A percentile compares a stretch with the other conserved stretches of the same genome.
Evolutionary conservation across 2,797 vertebrate species (phyloP).

Genomic region (Dryobates pubescens): DNA sequence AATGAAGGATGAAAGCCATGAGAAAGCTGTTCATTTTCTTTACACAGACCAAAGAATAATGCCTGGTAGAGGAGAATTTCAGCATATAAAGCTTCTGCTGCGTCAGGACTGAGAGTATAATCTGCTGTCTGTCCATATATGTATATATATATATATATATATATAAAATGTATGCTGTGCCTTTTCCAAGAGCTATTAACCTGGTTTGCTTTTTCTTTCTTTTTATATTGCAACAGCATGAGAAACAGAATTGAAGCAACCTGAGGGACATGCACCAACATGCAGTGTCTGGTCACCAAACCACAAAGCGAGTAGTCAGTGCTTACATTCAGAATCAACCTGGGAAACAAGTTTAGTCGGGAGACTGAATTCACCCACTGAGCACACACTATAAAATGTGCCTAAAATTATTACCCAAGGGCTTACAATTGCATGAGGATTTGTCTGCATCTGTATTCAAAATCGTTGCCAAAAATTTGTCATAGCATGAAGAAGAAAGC

Average conservation of each 20-base stretch:
- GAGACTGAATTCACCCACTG: not conserved
- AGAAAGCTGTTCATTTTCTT: not conserved
- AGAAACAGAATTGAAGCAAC: not conserved
- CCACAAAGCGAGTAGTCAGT: not conserved
- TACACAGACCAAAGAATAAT: not conserved
- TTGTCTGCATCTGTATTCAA: conserved; percentile 47
- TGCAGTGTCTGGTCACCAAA: not conserved
- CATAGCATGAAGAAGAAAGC: conserved; percentile 35
- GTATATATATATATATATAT: too few relatives aligned
- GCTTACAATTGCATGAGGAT: not conserved
- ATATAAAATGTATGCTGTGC: too few relatives aligned
- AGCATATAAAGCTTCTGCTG: not conserved
- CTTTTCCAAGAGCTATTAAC: not conserved
- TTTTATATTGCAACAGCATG: not conserved
- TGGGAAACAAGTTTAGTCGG: not conserved
- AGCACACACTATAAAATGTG: not conserved
- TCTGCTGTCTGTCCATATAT: not conserved
- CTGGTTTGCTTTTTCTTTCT: not conserved
- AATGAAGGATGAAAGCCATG: not conserved
- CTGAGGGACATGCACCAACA: not conserved
- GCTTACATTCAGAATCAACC: not conserved
- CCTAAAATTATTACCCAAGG: not conserved
- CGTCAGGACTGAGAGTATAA: not conserved
- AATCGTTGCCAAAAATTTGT: not conserved
- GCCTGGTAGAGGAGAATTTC: not conserved